These are phyloP conservation scores for Drosophila seguyi DNA, from an alignment of 1,140 invertebrate species.

Conservation along the genomic window DNA sequence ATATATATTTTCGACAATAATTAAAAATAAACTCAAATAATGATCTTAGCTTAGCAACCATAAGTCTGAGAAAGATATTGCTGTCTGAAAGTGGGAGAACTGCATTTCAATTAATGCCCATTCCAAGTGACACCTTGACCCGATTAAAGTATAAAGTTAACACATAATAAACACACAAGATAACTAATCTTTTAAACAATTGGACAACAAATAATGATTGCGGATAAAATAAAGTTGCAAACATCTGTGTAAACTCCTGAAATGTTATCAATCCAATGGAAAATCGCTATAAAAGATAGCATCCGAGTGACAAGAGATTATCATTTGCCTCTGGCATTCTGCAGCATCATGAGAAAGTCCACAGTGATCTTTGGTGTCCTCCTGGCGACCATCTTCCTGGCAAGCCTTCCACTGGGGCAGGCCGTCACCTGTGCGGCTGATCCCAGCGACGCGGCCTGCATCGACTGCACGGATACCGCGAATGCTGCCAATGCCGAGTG, in stretches of 20 bases:
- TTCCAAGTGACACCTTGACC: neutral
- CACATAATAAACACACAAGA: neutral
- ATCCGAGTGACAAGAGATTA: neutral
- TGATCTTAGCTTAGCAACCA: neutral
- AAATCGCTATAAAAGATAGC: conserved; percentile 4
- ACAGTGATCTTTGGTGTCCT: neutral
- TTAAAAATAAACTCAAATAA: neutral
- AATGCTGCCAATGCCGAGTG: neutral
- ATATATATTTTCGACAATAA: neutral
- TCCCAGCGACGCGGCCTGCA: neutral
- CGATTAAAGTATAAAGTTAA: neutral
- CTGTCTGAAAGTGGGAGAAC: neutral
- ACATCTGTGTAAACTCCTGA: conserved; percentile 7
- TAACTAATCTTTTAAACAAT: neutral
- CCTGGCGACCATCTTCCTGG: conserved; percentile 16
- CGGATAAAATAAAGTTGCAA: neutral
- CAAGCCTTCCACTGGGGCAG: neutral
- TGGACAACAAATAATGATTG: neutral
- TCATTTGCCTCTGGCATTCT: neutral
- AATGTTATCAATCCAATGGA: neutral
- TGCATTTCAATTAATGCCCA: neutral
- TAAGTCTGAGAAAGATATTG: neutral
- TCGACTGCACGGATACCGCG: neutral
- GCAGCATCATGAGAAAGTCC: conserved; percentile 15
- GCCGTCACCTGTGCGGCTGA: conserved; percentile 2